Evolutionary conservation across 2,888 invertebrate species (phyloP).

Genomic region (Hyalella azteca): DNA sequence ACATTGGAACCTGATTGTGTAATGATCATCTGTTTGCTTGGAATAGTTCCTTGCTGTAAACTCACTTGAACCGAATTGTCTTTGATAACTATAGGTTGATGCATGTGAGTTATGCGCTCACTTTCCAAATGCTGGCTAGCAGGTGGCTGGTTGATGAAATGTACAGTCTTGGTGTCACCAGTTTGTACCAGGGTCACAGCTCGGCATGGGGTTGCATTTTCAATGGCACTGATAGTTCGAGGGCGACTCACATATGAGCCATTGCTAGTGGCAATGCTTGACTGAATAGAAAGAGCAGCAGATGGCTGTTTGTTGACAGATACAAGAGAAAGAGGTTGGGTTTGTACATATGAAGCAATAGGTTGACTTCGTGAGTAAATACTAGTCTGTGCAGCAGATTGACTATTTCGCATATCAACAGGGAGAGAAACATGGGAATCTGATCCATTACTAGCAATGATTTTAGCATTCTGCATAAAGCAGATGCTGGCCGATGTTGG

Average conservation of each 20-base stretch:
- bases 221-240: neutral
- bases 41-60: neutral
- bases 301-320: neutral
- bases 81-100: neutral
- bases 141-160: conserved; percentile 23
- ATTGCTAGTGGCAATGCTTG: neutral
- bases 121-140: neutral
- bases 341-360: conserved; percentile 1
- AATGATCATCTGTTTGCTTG: conserved; percentile 17
- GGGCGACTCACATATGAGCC: neutral
- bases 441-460: neutral
- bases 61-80: neutral
- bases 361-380: neutral
- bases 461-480: conserved; percentile 15
- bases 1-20: conserved; percentile 21
- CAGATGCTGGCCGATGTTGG: conserved; percentile 29
- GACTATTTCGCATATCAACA: conserved; percentile 1
- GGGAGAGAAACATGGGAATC: neutral
- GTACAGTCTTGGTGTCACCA: neutral
- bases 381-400: neutral
- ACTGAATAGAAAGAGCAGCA: neutral
- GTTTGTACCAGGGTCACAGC: conserved; percentile 1
- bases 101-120: neutral
- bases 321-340: conserved; percentile 17
- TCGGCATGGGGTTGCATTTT: neutral